Evolutionary conservation across 2,797 vertebrate genomes (phyloP).

Genomic region (Notamacropus eugenii): DNA sequence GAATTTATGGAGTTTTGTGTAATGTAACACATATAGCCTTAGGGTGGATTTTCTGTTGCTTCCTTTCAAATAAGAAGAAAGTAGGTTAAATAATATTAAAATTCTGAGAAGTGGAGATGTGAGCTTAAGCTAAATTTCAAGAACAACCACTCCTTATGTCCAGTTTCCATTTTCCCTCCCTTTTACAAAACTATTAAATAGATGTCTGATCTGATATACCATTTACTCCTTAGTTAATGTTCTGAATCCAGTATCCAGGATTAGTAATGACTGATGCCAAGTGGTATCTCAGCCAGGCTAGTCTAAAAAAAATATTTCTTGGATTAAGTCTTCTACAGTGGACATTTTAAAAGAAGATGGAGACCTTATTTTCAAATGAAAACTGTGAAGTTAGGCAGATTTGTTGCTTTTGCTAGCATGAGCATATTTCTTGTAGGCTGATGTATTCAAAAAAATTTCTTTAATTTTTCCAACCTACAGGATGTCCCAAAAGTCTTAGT

Average conservation of each 20-base stretch:
- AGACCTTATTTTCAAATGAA: constrained; percentile 6
- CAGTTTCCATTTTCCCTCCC: not conserved
- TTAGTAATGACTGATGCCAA: not conserved
- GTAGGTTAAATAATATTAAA: constrained; percentile 28
- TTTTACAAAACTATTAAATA: not conserved
- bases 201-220: not conserved
- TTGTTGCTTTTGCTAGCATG: constrained; percentile 14
- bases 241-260: constrained; percentile 20
- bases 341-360: constrained; percentile 19
- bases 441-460: not conserved
- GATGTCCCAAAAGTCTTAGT: not conserved
- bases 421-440: not conserved
- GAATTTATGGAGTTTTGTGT: constrained; percentile 18
- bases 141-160: not conserved
- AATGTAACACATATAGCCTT: constrained; percentile 4
- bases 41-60: constrained; percentile 4
- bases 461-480: constrained; percentile 22
- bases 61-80: constrained; percentile 36
- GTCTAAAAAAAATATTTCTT: constrained; percentile 8
- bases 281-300: not conserved
- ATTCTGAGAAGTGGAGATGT: not conserved
- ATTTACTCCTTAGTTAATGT: constrained; percentile 4
- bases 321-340: constrained; percentile 27
- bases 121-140: not conserved
- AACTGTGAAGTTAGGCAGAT: not conserved